Percentiles rank a stretch among this genome's conserved stretches.
Conservation (phyloP, 2,888 invertebrate species). For the Epistrophe grossulariae region DNA sequence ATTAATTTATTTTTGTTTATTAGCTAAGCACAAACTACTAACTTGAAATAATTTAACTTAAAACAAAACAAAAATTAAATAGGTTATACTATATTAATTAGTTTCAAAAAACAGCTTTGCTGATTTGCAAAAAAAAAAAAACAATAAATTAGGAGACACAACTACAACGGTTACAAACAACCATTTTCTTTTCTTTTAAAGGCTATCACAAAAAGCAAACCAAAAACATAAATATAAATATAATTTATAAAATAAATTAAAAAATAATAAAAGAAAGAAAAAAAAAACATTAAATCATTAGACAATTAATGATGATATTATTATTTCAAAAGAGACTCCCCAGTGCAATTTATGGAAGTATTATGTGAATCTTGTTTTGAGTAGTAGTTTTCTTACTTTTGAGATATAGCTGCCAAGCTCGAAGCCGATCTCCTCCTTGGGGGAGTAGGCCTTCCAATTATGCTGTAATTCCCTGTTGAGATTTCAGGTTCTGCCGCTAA, state of each 20-base stretch:
- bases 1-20: slow-evolving; percentile 29
- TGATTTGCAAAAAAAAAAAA: slow-evolving; percentile 32
- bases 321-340: slow-evolving; percentile 32
- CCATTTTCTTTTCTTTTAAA: slow-evolving; percentile 40
- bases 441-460: slow-evolving; percentile 84
- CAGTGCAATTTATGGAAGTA: slow-evolving; percentile 64
- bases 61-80: slow-evolving; percentile 44
- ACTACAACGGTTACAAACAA: slow-evolving; percentile 55
- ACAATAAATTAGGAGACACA: slow-evolving; percentile 43
- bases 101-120: slow-evolving; percentile 45
- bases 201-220: slow-evolving; percentile 70
- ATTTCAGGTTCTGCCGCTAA: slow-evolving; percentile 86
- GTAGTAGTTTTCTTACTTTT: slow-evolving; percentile 77
- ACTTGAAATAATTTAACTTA: slow-evolving; percentile 47
- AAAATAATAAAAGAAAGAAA: slow-evolving; percentile 22
- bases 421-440: slow-evolving; percentile 87
- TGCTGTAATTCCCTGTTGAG: slow-evolving; percentile 87
- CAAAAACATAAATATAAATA: slow-evolving; percentile 62
- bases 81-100: slow-evolving; percentile 29
- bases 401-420: slow-evolving; percentile 84
- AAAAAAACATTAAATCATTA: slow-evolving; percentile 56
- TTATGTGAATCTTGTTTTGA: slow-evolving; percentile 60
- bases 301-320: slow-evolving; percentile 27
- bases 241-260: slow-evolving; percentile 42
- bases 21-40: slow-evolving; percentile 71